Conservation (phyloP, 1,140 invertebrate genomes). For the Dendroctonus valens region DNA sequence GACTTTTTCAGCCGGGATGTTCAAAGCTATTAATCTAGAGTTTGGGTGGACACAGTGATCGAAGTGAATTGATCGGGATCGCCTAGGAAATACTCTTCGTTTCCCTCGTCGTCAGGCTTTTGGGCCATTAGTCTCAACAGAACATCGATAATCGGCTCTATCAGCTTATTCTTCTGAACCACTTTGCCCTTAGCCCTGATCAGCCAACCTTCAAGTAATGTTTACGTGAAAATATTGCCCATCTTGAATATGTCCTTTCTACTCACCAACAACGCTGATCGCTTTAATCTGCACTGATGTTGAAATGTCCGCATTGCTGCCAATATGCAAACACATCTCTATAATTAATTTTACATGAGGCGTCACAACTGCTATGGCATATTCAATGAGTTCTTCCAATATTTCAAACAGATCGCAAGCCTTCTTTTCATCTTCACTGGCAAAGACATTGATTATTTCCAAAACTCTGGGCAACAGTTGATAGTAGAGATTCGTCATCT, state of each 20-base stretch:
- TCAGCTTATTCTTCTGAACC: constrained; percentile 70
- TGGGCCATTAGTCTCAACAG: constrained; percentile 68
- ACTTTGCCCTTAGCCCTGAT: constrained; percentile 49
- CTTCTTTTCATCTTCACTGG: constrained; percentile 57
- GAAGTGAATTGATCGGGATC: constrained; percentile 62
- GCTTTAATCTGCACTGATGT: constrained; percentile 66
- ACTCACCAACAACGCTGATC: constrained; percentile 60
- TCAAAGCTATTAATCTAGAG: constrained; percentile 73
- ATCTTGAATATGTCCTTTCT: background rate
- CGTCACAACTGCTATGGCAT: constrained; percentile 61
- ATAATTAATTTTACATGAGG: constrained; percentile 66
- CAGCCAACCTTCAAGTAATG: constrained; percentile 19
- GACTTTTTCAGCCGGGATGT: constrained; percentile 75
- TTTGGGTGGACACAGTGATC: constrained; percentile 67
- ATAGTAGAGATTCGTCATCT: constrained; percentile 62
- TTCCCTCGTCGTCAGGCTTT: constrained; percentile 58
- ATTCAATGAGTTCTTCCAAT: constrained; percentile 71
- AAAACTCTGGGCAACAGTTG: constrained; percentile 64
- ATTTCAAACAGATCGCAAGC: constrained; percentile 68
- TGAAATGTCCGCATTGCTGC: constrained; percentile 56
- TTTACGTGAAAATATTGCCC: no score
- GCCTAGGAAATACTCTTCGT: constrained; percentile 62
- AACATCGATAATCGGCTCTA: constrained; percentile 68
- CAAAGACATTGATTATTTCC: constrained; percentile 57
- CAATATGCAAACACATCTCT: constrained; percentile 66